phyloP scores from a whole-genome alignment of 2,797 vertebrate genomes.

The Sphenodon punctatus region DNA sequence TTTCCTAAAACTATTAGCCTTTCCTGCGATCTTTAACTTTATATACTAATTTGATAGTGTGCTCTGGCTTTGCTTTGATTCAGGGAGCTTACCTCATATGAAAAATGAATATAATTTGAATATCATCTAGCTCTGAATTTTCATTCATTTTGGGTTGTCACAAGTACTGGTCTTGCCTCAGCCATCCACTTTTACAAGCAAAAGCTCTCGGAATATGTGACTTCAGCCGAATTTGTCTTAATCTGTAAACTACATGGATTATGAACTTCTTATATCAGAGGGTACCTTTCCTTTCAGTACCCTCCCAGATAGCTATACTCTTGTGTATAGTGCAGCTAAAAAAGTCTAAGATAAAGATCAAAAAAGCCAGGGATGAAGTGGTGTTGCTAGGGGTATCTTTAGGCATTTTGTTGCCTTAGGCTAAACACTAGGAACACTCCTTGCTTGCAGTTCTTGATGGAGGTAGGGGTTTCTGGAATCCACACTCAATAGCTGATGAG shows the following conservation, averaged over 20 bases:
- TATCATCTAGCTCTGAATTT: not conserved
- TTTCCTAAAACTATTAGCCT: not conserved
- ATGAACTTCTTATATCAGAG: not conserved
- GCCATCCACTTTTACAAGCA: too few relatives aligned
- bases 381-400: too few relatives aligned
- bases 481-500: too few relatives aligned
- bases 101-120: not conserved
- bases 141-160: not conserved
- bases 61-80: not conserved
- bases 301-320: not conserved
- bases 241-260: not conserved
- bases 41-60: not conserved
- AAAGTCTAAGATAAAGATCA: not conserved
- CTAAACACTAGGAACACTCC: too few relatives aligned
- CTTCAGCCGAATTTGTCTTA: fast-evolving
- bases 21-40: not conserved
- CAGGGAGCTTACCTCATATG: not conserved
- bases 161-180: too few relatives aligned
- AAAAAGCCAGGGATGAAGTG: not conserved
- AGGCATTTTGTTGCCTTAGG: too few relatives aligned
- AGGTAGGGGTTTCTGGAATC: too few relatives aligned
- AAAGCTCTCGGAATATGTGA: too few relatives aligned
- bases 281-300: not conserved
- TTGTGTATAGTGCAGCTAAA: not conserved
- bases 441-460: too few relatives aligned